Percentiles rank a stretch among this genome's conserved stretches.
phyloP scores from a whole-genome alignment of 1,140 invertebrate genomes.

The Drosophila parvula region DNA sequence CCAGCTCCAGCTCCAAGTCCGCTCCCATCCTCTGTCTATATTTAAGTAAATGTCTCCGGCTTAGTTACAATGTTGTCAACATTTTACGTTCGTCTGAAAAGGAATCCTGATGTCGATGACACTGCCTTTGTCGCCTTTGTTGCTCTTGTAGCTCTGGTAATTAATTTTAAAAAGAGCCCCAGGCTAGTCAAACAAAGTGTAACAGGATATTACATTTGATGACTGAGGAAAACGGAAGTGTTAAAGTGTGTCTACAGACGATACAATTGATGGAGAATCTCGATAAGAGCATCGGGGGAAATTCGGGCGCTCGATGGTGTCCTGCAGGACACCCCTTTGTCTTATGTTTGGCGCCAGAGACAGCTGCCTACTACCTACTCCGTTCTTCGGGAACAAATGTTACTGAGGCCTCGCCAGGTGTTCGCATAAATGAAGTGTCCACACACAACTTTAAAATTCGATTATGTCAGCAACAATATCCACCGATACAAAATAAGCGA shows the following conservation, averaged over 20 bases:
- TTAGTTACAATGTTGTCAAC: slow-evolving; percentile 80
- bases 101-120: slow-evolving; percentile 22
- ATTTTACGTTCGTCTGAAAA: slow-evolving; percentile 72
- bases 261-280: slow-evolving; percentile 59
- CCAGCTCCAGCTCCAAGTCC: background rate
- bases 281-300: slow-evolving; percentile 39
- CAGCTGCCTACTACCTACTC: background rate
- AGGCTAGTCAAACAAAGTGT: slow-evolving; percentile 79
- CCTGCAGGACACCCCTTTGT: slow-evolving; percentile 12
- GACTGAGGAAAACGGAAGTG: slow-evolving; percentile 75
- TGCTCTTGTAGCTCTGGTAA: slow-evolving; percentile 69
- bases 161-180: slow-evolving; percentile 80
- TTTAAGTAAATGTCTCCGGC: slow-evolving; percentile 77
- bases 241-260: slow-evolving; percentile 74
- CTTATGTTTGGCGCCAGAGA: background rate
- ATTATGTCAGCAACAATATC: slow-evolving; percentile 64
- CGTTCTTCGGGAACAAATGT: background rate
- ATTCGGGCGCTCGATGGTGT: slow-evolving; percentile 15
- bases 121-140: slow-evolving; percentile 30
- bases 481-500: slow-evolving; percentile 38
- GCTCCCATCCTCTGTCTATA: slow-evolving; percentile 35
- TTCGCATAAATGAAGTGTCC: slow-evolving; percentile 57
- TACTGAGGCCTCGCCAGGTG: slow-evolving; percentile 46
- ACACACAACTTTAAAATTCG: slow-evolving; percentile 63
- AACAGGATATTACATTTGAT: slow-evolving; percentile 82